Base-by-base conservation (phyloP, 2,797 vertebrate genomes). In the Rachycentron canadum region DNA sequence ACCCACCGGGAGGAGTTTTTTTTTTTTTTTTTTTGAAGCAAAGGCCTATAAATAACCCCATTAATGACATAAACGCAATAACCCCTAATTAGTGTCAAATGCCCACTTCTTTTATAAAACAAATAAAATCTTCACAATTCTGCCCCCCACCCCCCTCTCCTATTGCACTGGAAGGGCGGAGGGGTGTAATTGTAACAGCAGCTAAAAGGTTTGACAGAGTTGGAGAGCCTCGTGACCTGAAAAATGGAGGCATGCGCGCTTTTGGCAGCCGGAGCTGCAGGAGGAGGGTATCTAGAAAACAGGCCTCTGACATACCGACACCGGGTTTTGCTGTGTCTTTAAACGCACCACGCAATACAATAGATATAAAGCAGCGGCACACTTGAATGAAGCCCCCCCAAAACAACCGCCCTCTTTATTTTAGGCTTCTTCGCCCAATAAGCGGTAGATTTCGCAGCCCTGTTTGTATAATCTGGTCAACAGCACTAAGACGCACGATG, bases 21-120 rank as follows among this genome's bases (percentile, higher is more conserved):
- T 65, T 41, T 49, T 52, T 28, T 53, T 36, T 71, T 50, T 75
- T 65, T 47, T 52, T 38, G 56, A 7, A 74, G 63, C 30, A 64
- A 88, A 84, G 80, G 76, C 88, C 85, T 90, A 84, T 73, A 86
- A 85, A 88, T 90, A 90, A 89, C 81, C 58, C 45, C n/a, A 47
- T n/a, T 38, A 53, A 32, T 47, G 55, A 17, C 79, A 69, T 69
- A 1, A 61, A 57, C 53, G 11, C 13, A 66, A 69, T 63, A 28
- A 21, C 14, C 3, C 16, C 9, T 1, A 23, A 61, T 23, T 47
- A 58, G 52, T 28, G 26, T 23, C 19, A 41, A 36, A 78, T 36
- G 36, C 77, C 67, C 59, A 73, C n/a, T n/a, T n/a, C 38, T n/a
- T 52, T 53, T 78, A 36, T 40, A 5, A 40, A 69, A 69, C 36